A percentile compares a stretch with the other conserved stretches of the same genome.
Evolutionary conservation across 1,140 invertebrate genomes (phyloP).

Genomic region (Caenorhabditis inopinata): DNA sequence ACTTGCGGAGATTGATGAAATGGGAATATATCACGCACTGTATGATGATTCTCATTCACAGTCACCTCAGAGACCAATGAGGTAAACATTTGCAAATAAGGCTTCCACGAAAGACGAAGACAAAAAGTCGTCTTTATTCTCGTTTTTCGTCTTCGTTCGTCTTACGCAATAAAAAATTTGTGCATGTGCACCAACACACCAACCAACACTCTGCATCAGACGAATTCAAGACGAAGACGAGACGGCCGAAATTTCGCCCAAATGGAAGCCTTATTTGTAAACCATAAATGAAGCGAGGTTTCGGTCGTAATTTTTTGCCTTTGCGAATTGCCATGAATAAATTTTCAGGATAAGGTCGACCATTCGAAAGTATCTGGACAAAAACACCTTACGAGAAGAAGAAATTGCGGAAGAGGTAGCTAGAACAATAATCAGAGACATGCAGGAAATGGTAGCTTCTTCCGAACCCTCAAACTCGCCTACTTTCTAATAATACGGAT

Average conservation of each 20-base stretch:
- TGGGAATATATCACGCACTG: constrained; percentile 3
- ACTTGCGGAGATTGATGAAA: background rate
- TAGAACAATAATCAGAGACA: constrained; percentile 27
- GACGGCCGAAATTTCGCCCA: too few relatives aligned
- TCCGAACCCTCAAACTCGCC: background rate
- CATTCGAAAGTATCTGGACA: constrained; percentile 14
- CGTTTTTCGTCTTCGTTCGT: too few relatives aligned
- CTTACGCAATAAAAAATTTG: too few relatives aligned
- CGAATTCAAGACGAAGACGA: too few relatives aligned
- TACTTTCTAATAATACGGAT: background rate
- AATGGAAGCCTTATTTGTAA: constrained; percentile 33
- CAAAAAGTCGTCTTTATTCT: too few relatives aligned
- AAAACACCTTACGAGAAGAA: constrained; percentile 16
- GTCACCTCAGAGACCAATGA: background rate
- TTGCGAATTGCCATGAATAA: background rate
- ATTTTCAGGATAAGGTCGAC: constrained; percentile 26
- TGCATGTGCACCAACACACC: too few relatives aligned
- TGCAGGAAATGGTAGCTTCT: constrained; percentile 36
- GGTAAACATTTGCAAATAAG: constrained; percentile 6
- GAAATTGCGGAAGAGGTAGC: constrained; percentile 39
- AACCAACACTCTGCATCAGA: too few relatives aligned
- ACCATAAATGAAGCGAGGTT: constrained; percentile 23
- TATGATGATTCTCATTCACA: constrained; percentile 20
- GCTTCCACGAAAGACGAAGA: too few relatives aligned
- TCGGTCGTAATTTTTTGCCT: constrained; percentile 7